phyloP scores from a whole-genome alignment of 1,140 invertebrate genomes.

The Xylocopa sonorina region DNA sequence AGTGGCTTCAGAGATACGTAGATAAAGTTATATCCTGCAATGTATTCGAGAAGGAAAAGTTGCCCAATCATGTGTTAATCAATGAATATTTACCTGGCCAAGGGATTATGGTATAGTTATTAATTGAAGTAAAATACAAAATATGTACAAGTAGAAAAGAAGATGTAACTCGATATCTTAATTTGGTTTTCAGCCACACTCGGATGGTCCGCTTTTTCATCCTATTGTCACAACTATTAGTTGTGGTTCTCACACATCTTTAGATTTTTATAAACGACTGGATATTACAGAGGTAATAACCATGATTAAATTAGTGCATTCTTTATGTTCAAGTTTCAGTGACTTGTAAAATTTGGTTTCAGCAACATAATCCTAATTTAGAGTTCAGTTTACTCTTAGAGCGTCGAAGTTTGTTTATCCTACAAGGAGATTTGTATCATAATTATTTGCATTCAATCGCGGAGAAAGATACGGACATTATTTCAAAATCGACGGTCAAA shows the following conservation, averaged over 20 bases:
- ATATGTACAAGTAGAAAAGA: not conserved
- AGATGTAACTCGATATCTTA: not conserved
- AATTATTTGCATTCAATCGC: conserved; percentile 95
- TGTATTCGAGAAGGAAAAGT: conserved; percentile 88
- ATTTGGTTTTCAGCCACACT: conserved; percentile 87
- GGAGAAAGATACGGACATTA: conserved; percentile 87
- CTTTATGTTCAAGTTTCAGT: not conserved
- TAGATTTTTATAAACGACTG: conserved; percentile 90
- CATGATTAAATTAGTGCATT: too few species aligned
- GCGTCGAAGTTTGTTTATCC: conserved; percentile 92
- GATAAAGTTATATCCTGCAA: conserved; percentile 88
- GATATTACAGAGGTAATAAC: conserved; percentile 68
- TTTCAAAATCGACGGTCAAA: conserved; percentile 85
- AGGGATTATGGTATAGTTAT: conserved; percentile 90
- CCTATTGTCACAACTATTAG: conserved; percentile 96
- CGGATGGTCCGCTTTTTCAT: conserved; percentile 96
- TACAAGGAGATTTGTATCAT: conserved; percentile 92
- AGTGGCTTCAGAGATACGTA: conserved; percentile 92
- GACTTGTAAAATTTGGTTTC: conserved; percentile 52
- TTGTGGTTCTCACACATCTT: conserved; percentile 93
- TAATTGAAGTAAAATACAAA: not conserved
- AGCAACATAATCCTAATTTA: conserved; percentile 73
- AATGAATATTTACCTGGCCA: conserved; percentile 98
- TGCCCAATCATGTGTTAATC: conserved; percentile 96
- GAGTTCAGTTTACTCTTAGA: conserved; percentile 90